Conservation (phyloP, 2,888 invertebrate species). For the Apodemia mormo region DNA sequence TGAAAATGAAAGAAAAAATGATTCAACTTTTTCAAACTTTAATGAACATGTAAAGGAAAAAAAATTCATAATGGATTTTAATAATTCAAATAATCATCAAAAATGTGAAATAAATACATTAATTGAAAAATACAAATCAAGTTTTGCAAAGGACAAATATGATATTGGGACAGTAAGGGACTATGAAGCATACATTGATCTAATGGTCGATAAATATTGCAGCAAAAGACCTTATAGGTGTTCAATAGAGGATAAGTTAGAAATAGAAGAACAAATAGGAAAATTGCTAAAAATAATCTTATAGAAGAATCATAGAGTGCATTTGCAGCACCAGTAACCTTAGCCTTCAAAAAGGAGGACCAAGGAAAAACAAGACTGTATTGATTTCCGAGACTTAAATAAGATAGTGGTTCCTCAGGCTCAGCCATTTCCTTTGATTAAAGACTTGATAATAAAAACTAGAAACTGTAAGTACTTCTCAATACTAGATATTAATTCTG, state of each 20-base stretch:
- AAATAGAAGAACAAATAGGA: neutral
- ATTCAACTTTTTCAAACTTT: neutral
- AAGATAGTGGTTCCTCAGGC: constrained; percentile 41
- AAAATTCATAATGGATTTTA: neutral
- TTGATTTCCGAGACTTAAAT: constrained; percentile 33
- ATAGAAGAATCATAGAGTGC: neutral
- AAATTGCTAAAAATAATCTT: neutral
- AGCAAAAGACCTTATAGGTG: neutral
- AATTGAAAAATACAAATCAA: neutral
- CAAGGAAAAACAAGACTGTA: constrained; percentile 25
- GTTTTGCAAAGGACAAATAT: constrained; percentile 24
- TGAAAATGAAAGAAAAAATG: neutral
- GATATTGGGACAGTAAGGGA: constrained; percentile 25
- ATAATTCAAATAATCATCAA: neutral
- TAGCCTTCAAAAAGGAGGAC: constrained; percentile 33
- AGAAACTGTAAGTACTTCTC: constrained; percentile 46
- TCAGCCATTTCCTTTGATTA: constrained; percentile 45
- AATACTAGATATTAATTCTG: constrained; percentile 50
- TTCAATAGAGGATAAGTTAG: neutral
- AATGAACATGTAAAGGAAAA: neutral
- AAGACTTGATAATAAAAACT: constrained; percentile 47
- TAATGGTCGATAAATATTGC: constrained; percentile 20
- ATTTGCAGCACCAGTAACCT: neutral
- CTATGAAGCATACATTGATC: constrained; percentile 32
- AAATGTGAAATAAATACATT: neutral